Evolutionary conservation across 2,113 vertebrate species (phyloP), one percentile per base, ranked within the genome.

Genomic region (Tragelaphus imberbis): DNA sequence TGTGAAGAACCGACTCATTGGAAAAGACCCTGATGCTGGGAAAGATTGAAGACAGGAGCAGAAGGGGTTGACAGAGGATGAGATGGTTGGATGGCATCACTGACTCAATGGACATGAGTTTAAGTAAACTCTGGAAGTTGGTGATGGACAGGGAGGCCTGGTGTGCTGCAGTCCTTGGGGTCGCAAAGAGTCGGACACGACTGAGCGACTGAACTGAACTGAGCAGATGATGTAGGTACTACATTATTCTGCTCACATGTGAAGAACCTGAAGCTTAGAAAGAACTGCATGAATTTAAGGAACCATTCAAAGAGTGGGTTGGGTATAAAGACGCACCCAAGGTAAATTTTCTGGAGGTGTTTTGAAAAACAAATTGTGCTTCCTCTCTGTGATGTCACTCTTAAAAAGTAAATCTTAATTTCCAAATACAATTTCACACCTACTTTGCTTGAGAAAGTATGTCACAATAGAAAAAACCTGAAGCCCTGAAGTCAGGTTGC

Each of bases 401-500:
- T 85, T 63, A 33, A 94, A 89, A 79, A 59, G 5, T 95, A 93
- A 90, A 68, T 49, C n/a, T 77, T 80, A 91, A 89, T 28, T 90
- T 91, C 40, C 28, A 61, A 3, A 33, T 27, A 13, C n/a, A 91
- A 40, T 56, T 94, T 94, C 68, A 94, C 11, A 40, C 15, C 17
- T 85, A 25, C 36, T 44, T 1, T 51, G 17, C 16, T 68, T 8
- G 10, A 84, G 44, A 15, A 94, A 90, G 25, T 44, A n/a, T n/a
- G 19, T 58, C 44, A 2, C 44, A 28, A 15, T 47, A 55, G 89
- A 59, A 33, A 86, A 85, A 63, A 51, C 8, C 19, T 25, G 10
- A 19, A 86, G 5, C n/a, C 33, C 40, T 79, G 5, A 68, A 28
- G 30, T 44, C 36, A 68, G 55, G 53, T n/a, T 47, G 9, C 0